Evolutionary conservation across 2,797 vertebrate species (phyloP), one percentile per base, ranked within the genome.

Genomic region (Adelosebastes latens): DNA sequence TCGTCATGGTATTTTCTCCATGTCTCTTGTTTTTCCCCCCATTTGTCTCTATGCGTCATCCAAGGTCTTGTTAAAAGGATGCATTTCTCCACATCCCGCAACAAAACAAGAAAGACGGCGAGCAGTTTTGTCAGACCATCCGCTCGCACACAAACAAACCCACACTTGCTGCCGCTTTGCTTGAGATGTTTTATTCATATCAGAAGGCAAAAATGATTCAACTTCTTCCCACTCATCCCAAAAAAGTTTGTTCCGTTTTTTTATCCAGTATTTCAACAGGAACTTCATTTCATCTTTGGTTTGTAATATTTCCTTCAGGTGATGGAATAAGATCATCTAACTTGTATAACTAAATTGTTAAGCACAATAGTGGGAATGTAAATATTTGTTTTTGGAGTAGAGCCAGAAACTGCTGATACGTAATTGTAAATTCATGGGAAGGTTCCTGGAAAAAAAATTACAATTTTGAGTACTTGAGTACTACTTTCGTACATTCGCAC

Each of bases 131-230:
- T 85, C 67, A 72, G 64, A 71, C 31, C 20, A 27, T 67, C 46
- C n/a, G 16, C 56, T 67, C 8, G 1, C 59, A 42, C 68, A 72
- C 69, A 80, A 75, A 79, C 66, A 76, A 86, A 85, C 55, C 63
- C 59, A 56, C 77, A 59, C 64, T 73, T 66, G 16, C 42, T 49
- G 55, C 66, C 2, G 14, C 72, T 62, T 59, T 84, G 67, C 81
- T 79, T 42, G 65, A 60, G 14, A 79, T 82, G 31, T 82, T 83
- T 83, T 89, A 82, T 85, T 87, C 83, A 87, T 65, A 74, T 77
- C 67, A 73, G 49, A 77, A 66, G 76, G 72, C 69, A 46, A 74
- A 84, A 82, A 64, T 27, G 4, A 70, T 77, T 59, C 31, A 62
- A 10, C 67, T 49, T 72, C 64, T 76, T 66, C 39, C 27, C 9